phyloP scores from a whole-genome alignment of 2,797 vertebrate species.

The Protonibea diacanthus region DNA sequence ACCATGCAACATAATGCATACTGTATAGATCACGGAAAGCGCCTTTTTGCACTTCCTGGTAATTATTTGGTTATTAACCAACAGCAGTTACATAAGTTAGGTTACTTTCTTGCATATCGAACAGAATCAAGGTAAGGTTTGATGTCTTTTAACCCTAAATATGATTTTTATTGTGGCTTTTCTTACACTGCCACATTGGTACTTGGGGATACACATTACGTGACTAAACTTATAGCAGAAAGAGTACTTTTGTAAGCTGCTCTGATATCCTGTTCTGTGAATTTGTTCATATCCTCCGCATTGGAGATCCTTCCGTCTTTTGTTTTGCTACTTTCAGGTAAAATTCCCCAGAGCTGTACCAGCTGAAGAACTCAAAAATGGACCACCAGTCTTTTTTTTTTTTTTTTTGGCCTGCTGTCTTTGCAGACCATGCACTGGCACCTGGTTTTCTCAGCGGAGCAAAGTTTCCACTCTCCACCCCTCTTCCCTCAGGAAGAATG shows the following conservation, averaged over 20 bases:
- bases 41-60: background rate
- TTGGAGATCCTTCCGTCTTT: conserved; percentile 40
- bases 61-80: conserved; percentile 4
- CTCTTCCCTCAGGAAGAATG: conserved; percentile 68
- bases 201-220: background rate
- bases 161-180: background rate
- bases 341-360: conserved; percentile 15
- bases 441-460: conserved; percentile 64
- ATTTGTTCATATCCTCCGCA: conserved; percentile 2
- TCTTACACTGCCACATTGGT: background rate
- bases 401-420: background rate
- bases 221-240: conserved; percentile 40
- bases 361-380: conserved; percentile 22
- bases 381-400: background rate
- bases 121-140: conserved; percentile 2
- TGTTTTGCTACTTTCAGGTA: conserved; percentile 38
- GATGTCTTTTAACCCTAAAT: background rate
- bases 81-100: background rate
- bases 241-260: conserved; percentile 3
- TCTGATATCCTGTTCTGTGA: conserved; percentile 13
- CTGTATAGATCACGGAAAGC: conserved; percentile 1
- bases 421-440: conserved; percentile 41
- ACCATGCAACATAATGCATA: conserved; percentile 23
- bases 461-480: conserved; percentile 72
- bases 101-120: background rate